These are phyloP conservation scores for Hyaena hyaena DNA, from an alignment of 2,113 vertebrate genomes.

Conservation along the genomic window DNA sequence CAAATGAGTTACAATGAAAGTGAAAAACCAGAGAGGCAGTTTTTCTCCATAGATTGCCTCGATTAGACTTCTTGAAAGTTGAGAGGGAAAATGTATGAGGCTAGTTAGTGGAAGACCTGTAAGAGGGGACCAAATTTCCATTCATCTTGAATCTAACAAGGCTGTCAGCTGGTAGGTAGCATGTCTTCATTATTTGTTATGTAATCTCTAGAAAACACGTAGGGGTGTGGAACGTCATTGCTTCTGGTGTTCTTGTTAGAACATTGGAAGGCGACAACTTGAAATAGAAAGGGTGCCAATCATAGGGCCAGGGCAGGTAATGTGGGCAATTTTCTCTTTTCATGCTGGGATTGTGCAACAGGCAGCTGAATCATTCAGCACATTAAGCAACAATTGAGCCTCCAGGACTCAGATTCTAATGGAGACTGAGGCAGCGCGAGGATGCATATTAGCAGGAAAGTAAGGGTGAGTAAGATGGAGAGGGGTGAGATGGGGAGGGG, in stretches of 20 bases:
- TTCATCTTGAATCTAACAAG: neutral
- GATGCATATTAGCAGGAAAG: neutral
- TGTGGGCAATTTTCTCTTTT: neutral
- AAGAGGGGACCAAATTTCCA: neutral
- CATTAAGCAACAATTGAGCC: neutral
- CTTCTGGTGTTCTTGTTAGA: neutral
- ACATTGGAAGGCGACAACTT: neutral
- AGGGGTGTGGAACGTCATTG: neutral
- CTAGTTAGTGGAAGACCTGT: neutral
- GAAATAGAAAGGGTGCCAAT: neutral
- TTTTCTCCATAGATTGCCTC: neutral
- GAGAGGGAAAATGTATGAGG: neutral
- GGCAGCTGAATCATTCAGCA: neutral
- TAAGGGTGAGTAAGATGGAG: neutral
- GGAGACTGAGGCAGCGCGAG: neutral
- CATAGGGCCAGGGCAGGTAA: neutral
- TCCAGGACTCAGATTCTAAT: neutral
- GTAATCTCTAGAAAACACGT: neutral
- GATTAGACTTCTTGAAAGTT: neutral
- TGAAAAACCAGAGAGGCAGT: neutral
- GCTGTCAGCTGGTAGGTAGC: neutral
- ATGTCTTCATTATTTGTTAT: neutral
- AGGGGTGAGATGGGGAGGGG: fast-evolving
- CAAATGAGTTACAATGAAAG: neutral
- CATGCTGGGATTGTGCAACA: neutral